Base-by-base conservation (phyloP, 1,140 invertebrate genomes). In the Drosophila lacteicornis region DNA sequence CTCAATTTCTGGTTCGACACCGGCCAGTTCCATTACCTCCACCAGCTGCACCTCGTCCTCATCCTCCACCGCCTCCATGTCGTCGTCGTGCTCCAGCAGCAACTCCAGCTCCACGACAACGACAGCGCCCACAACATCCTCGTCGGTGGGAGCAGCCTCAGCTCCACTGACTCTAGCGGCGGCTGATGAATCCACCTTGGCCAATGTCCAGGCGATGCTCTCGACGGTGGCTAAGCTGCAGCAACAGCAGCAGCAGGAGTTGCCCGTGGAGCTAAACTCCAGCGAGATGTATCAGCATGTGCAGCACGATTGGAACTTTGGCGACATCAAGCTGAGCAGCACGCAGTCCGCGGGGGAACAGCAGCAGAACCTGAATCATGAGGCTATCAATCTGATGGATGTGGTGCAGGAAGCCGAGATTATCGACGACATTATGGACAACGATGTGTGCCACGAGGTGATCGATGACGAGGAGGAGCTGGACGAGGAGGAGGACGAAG, bases 251-350 rank as follows among this genome's bases (percentile, higher is more conserved):
- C 66, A 84, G 40, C 78, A 78, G 42, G 76, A 84, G 17, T 46
- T 81, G 36, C 66, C 79, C 1, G 61, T 81, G 13, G 84, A 87
- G 47, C 65, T 87, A 8, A 87, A 88, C 43, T 82, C 80, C 15
- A 90, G 49, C 53, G 78, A 92, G 56, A 92, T 92, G 75, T 92
- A 90, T 65, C 91, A 92, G 61, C 87, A 92, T 73, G 84, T 92
- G 15, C 87, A 92, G 43, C 91, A 92, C 67, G 91, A 92, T 80
- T 92, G 91, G 91, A 92, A 92, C 70, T 92, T 92, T 66, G 91
- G 91, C 30, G 85, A 81, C 27, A 83, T 92, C 11, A 92, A 92
- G 53, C 46, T 91, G 38, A 59, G 56, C 40, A 75, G 40, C 15
- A 79, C 56, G 12, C 80, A 53, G 38, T 63, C 79, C 19, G 38